phyloP scores from a whole-genome alignment of 2,797 vertebrate genomes.

The Sandelia bainsii region DNA sequence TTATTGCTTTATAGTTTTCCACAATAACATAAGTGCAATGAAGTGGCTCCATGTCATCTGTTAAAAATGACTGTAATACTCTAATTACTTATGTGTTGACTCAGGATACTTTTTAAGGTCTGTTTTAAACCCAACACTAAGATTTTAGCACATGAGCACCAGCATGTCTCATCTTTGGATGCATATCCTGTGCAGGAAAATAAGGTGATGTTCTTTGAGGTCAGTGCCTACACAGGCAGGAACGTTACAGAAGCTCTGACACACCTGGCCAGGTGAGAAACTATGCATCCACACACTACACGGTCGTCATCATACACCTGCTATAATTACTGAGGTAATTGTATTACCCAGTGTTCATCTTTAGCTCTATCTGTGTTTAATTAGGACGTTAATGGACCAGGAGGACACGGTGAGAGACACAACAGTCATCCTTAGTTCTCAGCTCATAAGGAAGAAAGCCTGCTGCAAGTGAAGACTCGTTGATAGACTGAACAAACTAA shows the following conservation, averaged over 20 bases:
- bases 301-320: background rate
- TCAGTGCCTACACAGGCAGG: constrained; percentile 89
- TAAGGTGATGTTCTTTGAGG: constrained; percentile 91
- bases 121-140: background rate
- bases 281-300: background rate
- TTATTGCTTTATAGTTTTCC: background rate
- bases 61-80: background rate
- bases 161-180: constrained; percentile 6
- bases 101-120: too few relatives aligned
- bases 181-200: constrained; percentile 80
- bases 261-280: constrained; percentile 88
- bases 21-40: background rate
- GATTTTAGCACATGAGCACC: background rate
- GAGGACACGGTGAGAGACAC: constrained; percentile 89
- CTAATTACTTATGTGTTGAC: background rate
- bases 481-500: background rate
- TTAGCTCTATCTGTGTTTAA: constrained; percentile 8
- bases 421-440: constrained; percentile 81
- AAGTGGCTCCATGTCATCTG: background rate
- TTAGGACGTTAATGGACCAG: constrained; percentile 86
- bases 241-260: constrained; percentile 87
- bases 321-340: background rate
- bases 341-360: background rate
- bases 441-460: constrained; percentile 84
- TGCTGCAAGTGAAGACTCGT: constrained; percentile 86